Evolutionary conservation across 2,113 vertebrate genomes (phyloP).

Genomic region (Capreolus pygargus): DNA sequence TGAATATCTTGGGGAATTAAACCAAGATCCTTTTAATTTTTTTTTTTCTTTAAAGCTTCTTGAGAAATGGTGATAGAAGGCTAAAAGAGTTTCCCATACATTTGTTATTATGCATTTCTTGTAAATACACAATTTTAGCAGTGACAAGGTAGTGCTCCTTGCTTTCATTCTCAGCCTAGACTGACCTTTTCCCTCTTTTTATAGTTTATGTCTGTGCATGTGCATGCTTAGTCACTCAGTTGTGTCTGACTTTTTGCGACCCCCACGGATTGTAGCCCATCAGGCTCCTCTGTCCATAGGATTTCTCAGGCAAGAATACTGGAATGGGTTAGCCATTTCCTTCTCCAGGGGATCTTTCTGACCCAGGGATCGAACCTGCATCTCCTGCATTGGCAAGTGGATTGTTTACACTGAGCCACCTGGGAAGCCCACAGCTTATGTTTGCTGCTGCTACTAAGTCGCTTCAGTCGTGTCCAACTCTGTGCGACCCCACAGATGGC

Average conservation of each 20-base stretch:
- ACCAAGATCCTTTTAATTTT: neutral
- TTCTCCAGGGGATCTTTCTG: neutral
- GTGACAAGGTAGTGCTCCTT: neutral
- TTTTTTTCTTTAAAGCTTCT: constrained; percentile 5
- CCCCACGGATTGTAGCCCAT: neutral
- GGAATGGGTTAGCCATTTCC: neutral
- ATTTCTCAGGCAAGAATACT: neutral
- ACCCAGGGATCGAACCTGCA: neutral
- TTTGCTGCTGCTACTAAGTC: too few species aligned
- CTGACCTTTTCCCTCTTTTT: neutral
- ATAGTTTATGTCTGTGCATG: neutral
- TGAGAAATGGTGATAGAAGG: constrained; percentile 3
- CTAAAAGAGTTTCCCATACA: neutral
- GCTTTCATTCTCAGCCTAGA: neutral
- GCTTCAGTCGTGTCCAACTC: too few species aligned
- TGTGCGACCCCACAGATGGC: too few species aligned
- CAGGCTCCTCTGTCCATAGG: neutral
- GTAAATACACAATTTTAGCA: neutral
- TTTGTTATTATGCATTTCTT: neutral
- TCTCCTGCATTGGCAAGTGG: neutral
- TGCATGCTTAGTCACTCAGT: neutral
- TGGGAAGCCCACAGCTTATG: neutral
- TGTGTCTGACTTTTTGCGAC: neutral
- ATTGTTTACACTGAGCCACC: neutral
- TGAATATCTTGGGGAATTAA: constrained; percentile 17